These are phyloP conservation scores for Ibycter americanus DNA, from an alignment of 2,797 vertebrate species.

Conservation along the genomic window DNA sequence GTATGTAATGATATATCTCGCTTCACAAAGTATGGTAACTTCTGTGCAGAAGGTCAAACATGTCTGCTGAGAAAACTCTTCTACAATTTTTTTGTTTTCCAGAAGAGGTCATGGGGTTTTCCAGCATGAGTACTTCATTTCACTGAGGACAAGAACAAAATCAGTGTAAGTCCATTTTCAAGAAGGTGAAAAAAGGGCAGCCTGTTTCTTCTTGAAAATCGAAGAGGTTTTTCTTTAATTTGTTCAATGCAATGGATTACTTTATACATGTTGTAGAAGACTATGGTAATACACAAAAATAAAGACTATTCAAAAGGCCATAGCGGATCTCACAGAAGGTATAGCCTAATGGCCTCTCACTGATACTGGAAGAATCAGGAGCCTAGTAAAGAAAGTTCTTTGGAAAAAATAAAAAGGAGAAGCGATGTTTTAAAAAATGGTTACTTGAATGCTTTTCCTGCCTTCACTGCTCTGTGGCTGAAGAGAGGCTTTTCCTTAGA, in stretches of 20 bases:
- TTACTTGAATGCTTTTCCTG: neutral
- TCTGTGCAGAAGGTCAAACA: accelerated
- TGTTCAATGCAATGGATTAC: neutral
- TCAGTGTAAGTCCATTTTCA: neutral
- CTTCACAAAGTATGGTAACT: neutral
- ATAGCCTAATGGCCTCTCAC: neutral
- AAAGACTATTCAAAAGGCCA: neutral
- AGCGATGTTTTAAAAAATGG: neutral
- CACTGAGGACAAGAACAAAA: neutral
- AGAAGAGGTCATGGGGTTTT: neutral
- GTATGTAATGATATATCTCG: neutral
- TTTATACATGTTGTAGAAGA: neutral
- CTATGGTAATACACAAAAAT: neutral
- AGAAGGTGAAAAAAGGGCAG: neutral
- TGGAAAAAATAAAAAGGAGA: neutral
- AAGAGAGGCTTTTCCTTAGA: neutral
- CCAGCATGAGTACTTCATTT: neutral
- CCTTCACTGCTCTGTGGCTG: neutral
- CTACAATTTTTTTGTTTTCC: neutral
- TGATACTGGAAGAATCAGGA: neutral
- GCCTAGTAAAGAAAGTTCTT: neutral
- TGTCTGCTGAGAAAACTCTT: neutral
- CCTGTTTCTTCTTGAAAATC: neutral
- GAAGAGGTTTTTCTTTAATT: neutral
- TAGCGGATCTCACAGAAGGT: neutral